Percentiles rank a stretch among this genome's conserved stretches.
These are phyloP conservation scores for Periplaneta americana DNA, from an alignment of 1,140 invertebrate species.

Conservation along the genomic window DNA sequence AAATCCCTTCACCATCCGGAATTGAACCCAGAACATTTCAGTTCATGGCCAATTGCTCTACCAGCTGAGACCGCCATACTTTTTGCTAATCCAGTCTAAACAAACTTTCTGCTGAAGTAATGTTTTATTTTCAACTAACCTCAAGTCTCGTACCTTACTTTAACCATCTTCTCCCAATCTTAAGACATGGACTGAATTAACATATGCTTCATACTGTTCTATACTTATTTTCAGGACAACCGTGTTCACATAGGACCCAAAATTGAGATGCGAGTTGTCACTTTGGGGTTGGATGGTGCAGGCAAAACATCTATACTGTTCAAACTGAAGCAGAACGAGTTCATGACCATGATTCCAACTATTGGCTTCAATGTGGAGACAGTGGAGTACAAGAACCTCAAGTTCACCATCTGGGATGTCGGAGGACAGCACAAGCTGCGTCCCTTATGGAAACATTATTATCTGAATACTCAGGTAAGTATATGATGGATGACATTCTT, in stretches of 20 bases:
- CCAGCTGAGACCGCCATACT: no score
- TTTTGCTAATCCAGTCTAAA: no score
- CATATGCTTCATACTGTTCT: no score
- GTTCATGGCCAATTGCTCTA: no score
- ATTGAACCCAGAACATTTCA: no score
- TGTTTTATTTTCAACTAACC: no score
- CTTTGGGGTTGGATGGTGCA: constrained; percentile 46
- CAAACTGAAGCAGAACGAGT: constrained; percentile 53
- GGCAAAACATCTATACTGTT: constrained; percentile 60
- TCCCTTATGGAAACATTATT: constrained; percentile 54
- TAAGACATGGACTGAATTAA: no score
- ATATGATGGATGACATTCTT: no score
- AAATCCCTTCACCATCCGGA: no score
- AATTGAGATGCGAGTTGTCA: constrained; percentile 58
- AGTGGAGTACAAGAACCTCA: constrained; percentile 51
- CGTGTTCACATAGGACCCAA: constrained; percentile 58
- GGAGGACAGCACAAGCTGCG: constrained; percentile 53
- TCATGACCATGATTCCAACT: constrained; percentile 46
- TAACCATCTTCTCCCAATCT: no score
- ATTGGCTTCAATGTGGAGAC: constrained; percentile 58
- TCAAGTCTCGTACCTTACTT: no score
- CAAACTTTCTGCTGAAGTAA: no score
- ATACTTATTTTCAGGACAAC: constrained; percentile 44
- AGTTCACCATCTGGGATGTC: constrained; percentile 55
- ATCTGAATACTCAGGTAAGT: constrained; percentile 45